Evolutionary conservation across 2,113 vertebrate genomes (phyloP).

Genomic region (Anoura caudifer): DNA sequence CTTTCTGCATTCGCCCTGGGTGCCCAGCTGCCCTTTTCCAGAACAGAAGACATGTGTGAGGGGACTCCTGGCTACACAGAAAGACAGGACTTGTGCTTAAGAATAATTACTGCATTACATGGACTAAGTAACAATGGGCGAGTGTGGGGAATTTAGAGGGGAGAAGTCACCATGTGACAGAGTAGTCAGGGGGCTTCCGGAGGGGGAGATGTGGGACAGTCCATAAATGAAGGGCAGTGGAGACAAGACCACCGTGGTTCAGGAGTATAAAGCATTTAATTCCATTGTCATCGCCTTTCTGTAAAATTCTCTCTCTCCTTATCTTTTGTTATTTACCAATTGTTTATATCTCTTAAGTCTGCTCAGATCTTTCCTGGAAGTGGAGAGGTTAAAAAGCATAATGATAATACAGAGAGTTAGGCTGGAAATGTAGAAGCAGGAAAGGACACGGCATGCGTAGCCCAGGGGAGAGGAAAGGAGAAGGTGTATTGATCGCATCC

Average conservation of each 20-base stretch:
- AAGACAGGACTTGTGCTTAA: background rate
- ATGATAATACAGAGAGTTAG: background rate
- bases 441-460: too few species aligned
- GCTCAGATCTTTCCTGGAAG: background rate
- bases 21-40: too few species aligned
- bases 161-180: too few species aligned
- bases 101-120: rapidly evolving
- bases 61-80: background rate
- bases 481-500: rapidly evolving
- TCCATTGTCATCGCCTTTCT: background rate
- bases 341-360: background rate
- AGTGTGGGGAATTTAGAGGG: background rate
- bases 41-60: rapidly evolving
- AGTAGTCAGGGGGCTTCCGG: background rate
- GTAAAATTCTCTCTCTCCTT: background rate
- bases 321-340: background rate
- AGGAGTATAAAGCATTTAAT: background rate
- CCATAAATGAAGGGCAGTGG: rapidly evolving
- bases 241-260: background rate
- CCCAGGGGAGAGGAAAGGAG: too few species aligned
- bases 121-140: too few species aligned
- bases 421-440: background rate
- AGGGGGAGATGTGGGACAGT: rapidly evolving
- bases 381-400: background rate
- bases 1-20: rapidly evolving